Conservation (phyloP, 2,113 vertebrate species). For the Rana temporaria region DNA sequence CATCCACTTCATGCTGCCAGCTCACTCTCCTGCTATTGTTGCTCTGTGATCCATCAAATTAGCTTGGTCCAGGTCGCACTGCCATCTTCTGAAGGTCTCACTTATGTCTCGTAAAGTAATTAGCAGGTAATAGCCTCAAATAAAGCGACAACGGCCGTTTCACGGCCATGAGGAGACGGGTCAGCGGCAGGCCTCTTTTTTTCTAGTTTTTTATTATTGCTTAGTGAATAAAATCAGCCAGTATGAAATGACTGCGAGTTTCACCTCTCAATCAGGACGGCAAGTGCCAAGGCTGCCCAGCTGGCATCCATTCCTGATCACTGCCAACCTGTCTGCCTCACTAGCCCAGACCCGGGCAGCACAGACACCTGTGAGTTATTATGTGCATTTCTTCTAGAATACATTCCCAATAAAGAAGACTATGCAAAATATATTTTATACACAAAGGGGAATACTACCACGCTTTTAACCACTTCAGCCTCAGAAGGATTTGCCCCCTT, state of each 20-base stretch:
- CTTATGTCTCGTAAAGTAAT: constrained; percentile 49
- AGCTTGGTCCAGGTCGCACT: constrained; percentile 44
- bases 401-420: neutral
- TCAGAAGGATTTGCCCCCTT: no score
- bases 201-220: constrained; percentile 26
- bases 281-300: constrained; percentile 69
- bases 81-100: constrained; percentile 28
- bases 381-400: constrained; percentile 25
- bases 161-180: neutral
- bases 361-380: constrained; percentile 81
- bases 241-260: constrained; percentile 75
- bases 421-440: neutral
- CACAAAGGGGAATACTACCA: no score
- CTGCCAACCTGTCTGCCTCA: constrained; percentile 74
- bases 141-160: constrained; percentile 12
- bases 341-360: constrained; percentile 73
- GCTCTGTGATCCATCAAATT: constrained; percentile 55
- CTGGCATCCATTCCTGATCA: constrained; percentile 68
- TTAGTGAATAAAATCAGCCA: constrained; percentile 68
- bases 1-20: constrained; percentile 22
- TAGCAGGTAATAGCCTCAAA: constrained; percentile 49
- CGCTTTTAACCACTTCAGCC: no score
- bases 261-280: constrained; percentile 65
- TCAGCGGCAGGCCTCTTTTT: constrained; percentile 5
- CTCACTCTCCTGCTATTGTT: constrained; percentile 29